Evolutionary conservation across 2,888 invertebrate genomes (phyloP).

Genomic region (Leucophora obtusa): DNA sequence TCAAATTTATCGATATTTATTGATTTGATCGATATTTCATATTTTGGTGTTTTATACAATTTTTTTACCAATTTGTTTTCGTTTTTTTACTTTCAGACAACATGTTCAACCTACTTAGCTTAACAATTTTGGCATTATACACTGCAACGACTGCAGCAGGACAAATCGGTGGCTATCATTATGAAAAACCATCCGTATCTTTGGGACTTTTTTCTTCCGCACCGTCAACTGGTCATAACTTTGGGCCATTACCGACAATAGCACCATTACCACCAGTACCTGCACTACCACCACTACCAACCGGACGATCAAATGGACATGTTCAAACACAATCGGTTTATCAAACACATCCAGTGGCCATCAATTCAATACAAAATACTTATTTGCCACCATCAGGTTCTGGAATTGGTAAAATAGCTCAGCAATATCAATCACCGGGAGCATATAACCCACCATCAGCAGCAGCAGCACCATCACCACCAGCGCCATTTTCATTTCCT

Average conservation of each 20-base stretch:
- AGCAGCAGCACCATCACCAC: background rate
- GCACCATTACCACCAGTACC: constrained; percentile 74
- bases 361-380: constrained; percentile 14
- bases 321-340: constrained; percentile 43
- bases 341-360: constrained; percentile 62
- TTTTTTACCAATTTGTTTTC: constrained; percentile 31
- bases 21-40: no score
- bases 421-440: constrained; percentile 41
- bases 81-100: constrained; percentile 64
- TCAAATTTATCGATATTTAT: no score
- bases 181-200: constrained; percentile 69
- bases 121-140: constrained; percentile 16
- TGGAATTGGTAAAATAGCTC: constrained; percentile 45
- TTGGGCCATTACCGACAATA: constrained; percentile 70
- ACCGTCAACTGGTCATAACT: constrained; percentile 67
- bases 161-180: constrained; percentile 70
- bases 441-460: constrained; percentile 4
- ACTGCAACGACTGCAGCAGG: constrained; percentile 1
- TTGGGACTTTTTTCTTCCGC: constrained; percentile 18
- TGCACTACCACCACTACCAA: constrained; percentile 71
- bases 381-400: constrained; percentile 22
- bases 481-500: background rate
- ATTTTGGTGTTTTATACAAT: no score
- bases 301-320: constrained; percentile 65
- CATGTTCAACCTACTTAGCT: constrained; percentile 45